A percentile compares a stretch with the other conserved stretches of the same genome.
phyloP scores from a whole-genome alignment of 1,140 invertebrate genomes.

The Caerostris darwini region DNA sequence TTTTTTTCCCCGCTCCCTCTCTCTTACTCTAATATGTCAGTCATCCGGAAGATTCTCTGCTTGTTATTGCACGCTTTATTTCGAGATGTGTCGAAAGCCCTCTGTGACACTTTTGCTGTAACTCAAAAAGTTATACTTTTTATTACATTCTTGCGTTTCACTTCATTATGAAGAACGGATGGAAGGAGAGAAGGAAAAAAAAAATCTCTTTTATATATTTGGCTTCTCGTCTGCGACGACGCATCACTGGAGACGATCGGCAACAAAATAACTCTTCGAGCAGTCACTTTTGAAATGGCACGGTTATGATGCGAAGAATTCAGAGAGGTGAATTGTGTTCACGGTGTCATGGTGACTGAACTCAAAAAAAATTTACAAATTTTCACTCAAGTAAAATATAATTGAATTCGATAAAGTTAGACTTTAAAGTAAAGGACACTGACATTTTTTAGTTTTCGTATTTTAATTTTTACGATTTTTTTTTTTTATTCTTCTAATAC shows the following conservation, averaged over 20 bases:
- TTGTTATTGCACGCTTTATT: constrained; percentile 68
- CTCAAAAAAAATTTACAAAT: too few species aligned
- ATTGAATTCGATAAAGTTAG: too few species aligned
- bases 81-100: constrained; percentile 67
- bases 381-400: too few species aligned
- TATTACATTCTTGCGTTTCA: constrained; percentile 58
- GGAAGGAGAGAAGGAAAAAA: background rate
- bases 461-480: too few species aligned
- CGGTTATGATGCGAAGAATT: too few species aligned
- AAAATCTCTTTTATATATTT: constrained; percentile 16
- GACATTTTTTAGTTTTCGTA: too few species aligned
- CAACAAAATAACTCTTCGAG: background rate
- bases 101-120: constrained; percentile 47
- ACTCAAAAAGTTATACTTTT: constrained; percentile 67
- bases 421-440: too few species aligned
- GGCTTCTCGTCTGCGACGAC: background rate
- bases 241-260: constrained; percentile 34
- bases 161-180: constrained; percentile 49
- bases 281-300: background rate
- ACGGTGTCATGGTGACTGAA: too few species aligned
- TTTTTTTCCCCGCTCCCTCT: background rate
- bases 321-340: too few species aligned
- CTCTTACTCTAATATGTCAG: constrained; percentile 50
- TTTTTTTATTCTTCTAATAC: too few species aligned
- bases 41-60: constrained; percentile 29